phyloP scores from a whole-genome alignment of 2,888 invertebrate genomes.

The Cataglyphis rosenhaueri region DNA sequence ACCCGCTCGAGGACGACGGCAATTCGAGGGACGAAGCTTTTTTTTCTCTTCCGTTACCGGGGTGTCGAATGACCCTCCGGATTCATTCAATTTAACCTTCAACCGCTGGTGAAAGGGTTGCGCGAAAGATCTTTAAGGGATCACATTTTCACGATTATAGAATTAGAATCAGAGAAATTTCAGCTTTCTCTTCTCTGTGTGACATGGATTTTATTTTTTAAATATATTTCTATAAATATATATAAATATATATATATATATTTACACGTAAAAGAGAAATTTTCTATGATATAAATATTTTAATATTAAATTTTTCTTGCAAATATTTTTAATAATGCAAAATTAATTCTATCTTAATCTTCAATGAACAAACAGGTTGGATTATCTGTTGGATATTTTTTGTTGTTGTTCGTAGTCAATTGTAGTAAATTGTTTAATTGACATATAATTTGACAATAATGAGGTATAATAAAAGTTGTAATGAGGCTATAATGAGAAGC shows the following conservation, averaged over 20 bases:
- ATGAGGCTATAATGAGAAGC: neutral
- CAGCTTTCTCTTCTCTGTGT: neutral
- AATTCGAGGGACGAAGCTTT: slow-evolving; percentile 62
- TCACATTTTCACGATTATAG: neutral
- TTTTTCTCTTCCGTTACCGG: slow-evolving; percentile 63
- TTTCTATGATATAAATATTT: neutral
- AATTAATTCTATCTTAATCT: neutral
- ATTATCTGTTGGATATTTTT: neutral
- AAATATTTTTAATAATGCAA: slow-evolving; percentile 4
- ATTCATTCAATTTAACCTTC: slow-evolving; percentile 13
- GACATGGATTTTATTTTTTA: neutral
- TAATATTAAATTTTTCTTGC: neutral
- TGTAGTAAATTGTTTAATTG: neutral
- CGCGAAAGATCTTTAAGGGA: neutral
- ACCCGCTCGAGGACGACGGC: slow-evolving; percentile 54
- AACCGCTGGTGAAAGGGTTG: neutral
- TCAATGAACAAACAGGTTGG: neutral
- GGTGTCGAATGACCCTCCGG: slow-evolving; percentile 63
- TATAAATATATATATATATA: neutral
- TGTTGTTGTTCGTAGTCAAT: neutral
- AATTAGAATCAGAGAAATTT: neutral
- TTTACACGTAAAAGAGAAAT: neutral
- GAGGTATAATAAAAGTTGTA: slow-evolving; percentile 8
- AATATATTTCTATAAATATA: neutral
- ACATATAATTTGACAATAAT: neutral